These are phyloP conservation scores for Sander vitreus DNA, from an alignment of 2,113 vertebrate genomes.

Conservation along the genomic window DNA sequence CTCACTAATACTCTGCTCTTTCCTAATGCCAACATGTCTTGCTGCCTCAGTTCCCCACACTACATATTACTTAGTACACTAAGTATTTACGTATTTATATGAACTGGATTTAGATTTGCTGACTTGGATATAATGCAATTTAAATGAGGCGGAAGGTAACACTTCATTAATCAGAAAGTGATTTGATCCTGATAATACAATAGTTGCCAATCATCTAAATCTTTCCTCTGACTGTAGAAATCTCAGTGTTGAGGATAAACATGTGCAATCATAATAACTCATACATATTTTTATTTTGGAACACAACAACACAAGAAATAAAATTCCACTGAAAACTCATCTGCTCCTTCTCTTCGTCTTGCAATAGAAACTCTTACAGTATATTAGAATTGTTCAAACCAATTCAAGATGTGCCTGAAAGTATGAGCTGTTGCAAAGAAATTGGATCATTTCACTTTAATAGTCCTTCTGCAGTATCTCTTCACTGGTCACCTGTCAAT, in stretches of 20 bases:
- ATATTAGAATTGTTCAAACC: not conserved
- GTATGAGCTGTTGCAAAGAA: constrained; percentile 6
- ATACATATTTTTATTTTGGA: not conserved
- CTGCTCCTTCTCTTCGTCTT: not conserved
- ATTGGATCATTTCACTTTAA: not conserved
- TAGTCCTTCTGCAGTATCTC: not conserved
- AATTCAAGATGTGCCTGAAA: not conserved
- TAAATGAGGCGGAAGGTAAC: not conserved
- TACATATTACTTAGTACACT: too few species aligned
- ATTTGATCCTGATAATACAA: not conserved
- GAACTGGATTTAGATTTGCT: not conserved
- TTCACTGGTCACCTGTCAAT: not conserved
- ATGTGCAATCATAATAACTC: not conserved
- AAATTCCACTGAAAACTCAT: not conserved
- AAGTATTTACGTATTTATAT: not conserved
- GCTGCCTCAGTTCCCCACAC: not conserved
- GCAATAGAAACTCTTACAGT: not conserved
- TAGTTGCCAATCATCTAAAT: not conserved
- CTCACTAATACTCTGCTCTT: not conserved
- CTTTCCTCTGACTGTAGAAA: not conserved
- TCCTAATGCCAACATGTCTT: not conserved
- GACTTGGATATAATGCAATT: not conserved
- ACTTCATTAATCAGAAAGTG: not conserved
- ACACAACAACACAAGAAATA: not conserved
- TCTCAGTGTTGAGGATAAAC: not conserved